Evolutionary conservation across 2,797 vertebrate genomes (phyloP).

Genomic region (Heliangelus exortis): DNA sequence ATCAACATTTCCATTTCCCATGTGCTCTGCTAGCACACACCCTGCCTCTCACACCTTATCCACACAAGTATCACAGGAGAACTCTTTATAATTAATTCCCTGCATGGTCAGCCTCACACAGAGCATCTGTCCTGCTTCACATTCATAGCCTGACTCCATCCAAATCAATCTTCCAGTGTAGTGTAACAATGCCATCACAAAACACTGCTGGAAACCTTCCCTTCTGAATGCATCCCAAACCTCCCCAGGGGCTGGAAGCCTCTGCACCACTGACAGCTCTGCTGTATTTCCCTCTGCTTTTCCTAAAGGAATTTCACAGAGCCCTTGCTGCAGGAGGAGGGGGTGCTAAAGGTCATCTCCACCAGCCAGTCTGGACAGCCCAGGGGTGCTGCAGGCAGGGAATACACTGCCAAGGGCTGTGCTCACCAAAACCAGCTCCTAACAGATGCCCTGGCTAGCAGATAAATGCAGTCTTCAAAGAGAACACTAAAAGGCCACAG

Average conservation of each 20-base stretch:
- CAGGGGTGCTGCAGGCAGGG: neutral
- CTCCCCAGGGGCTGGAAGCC: neutral
- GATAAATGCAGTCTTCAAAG: neutral
- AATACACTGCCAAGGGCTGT: neutral
- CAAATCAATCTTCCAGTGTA: neutral
- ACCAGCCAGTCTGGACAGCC: neutral
- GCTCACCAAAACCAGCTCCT: neutral
- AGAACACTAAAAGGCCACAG: neutral
- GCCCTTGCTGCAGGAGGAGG: neutral
- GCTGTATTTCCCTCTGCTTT: neutral
- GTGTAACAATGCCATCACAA: neutral
- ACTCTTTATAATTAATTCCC: neutral
- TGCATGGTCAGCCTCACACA: neutral
- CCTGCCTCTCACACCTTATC: neutral
- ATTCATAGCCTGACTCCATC: neutral
- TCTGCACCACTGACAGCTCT: neutral
- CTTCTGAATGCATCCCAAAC: neutral
- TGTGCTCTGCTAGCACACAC: constrained; percentile 82
- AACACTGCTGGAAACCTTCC: neutral
- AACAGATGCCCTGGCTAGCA: neutral
- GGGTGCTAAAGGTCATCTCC: neutral
- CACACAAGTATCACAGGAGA: neutral
- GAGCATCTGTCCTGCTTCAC: neutral
- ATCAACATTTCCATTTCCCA: constrained; percentile 84
- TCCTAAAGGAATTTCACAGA: neutral